Percentiles rank a stretch among this genome's conserved stretches.
Evolutionary conservation across 2,888 invertebrate genomes (phyloP).

Genomic region (Merodon equestris): DNA sequence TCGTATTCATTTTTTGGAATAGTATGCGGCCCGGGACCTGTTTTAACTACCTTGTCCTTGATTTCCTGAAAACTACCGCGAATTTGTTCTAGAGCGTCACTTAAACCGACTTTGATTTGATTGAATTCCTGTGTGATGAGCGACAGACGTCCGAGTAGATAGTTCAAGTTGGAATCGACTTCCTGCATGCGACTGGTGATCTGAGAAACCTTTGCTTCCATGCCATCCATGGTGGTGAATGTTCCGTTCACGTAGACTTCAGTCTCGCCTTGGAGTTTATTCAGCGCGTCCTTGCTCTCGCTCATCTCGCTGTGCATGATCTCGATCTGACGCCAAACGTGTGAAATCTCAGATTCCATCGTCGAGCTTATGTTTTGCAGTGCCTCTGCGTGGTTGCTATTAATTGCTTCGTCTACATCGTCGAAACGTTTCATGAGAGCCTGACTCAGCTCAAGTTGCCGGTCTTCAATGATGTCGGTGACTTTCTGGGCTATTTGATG

Average conservation of each 20-base stretch:
- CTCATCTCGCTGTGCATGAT: slow-evolving; percentile 92
- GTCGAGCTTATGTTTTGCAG: slow-evolving; percentile 87
- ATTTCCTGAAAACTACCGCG: slow-evolving; percentile 84
- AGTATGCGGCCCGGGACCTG: slow-evolving; percentile 83
- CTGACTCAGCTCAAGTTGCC: slow-evolving; percentile 83
- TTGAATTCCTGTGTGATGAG: slow-evolving; percentile 92
- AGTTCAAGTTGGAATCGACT: slow-evolving; percentile 90
- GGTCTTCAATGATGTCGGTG: slow-evolving; percentile 83
- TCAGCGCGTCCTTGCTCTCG: slow-evolving; percentile 86
- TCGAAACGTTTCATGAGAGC: slow-evolving; percentile 86
- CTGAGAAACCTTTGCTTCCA: slow-evolving; percentile 88
- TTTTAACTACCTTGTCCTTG: slow-evolving; percentile 80
- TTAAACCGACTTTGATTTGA: slow-evolving; percentile 87
- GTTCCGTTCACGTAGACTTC: slow-evolving; percentile 90
- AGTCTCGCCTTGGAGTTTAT: slow-evolving; percentile 86
- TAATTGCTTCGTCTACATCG: slow-evolving; percentile 84
- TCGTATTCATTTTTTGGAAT: slow-evolving; percentile 78
- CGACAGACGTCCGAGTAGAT: slow-evolving; percentile 87
- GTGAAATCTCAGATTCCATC: slow-evolving; percentile 89
- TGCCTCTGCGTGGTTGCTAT: slow-evolving; percentile 86
- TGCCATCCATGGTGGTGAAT: slow-evolving; percentile 86
- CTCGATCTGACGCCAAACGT: slow-evolving; percentile 94
- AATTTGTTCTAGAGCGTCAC: slow-evolving; percentile 85
- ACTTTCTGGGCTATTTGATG: slow-evolving; percentile 89
- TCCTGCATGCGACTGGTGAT: slow-evolving; percentile 88